phyloP scores from a whole-genome alignment of 2,888 invertebrate species.

The Stegana nigrithorax region DNA sequence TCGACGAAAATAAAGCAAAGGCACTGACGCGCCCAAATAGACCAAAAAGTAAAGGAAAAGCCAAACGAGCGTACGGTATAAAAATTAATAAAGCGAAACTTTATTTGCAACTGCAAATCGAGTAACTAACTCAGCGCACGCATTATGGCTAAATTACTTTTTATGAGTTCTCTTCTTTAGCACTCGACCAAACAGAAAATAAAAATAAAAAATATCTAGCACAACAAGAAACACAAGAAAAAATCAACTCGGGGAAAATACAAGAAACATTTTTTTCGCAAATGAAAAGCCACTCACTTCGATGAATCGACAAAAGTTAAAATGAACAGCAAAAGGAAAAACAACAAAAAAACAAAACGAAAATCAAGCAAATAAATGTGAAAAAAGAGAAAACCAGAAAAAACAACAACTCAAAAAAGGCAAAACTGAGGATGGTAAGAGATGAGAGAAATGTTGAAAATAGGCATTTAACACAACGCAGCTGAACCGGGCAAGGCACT shows the following conservation, averaged over 20 bases:
- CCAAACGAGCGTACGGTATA: conserved; percentile 39
- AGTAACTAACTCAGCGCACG: conserved; percentile 53
- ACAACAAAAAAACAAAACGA: conserved; percentile 29
- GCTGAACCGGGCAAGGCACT: conserved; percentile 39
- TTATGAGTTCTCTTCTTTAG: conserved; percentile 59
- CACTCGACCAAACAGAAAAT: conserved; percentile 20
- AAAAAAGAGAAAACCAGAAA: conserved; percentile 24
- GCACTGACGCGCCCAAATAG: neutral
- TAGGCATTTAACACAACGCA: neutral
- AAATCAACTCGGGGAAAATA: conserved; percentile 26
- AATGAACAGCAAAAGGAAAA: conserved; percentile 27
- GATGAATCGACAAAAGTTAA: conserved; percentile 49
- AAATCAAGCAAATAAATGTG: neutral
- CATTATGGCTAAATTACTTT: conserved; percentile 60
- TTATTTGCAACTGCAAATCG: conserved; percentile 60
- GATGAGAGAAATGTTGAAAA: conserved; percentile 19
- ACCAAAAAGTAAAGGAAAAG: conserved; percentile 11
- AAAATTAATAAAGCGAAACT: conserved; percentile 60
- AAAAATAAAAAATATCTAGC: conserved; percentile 18
- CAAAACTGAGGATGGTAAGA: neutral
- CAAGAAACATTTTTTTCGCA: conserved; percentile 47
- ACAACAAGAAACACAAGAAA: conserved; percentile 22
- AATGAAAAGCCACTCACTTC: conserved; percentile 60
- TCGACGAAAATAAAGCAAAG: conserved; percentile 3
- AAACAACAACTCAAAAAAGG: conserved; percentile 17